Percentiles rank a stretch among this genome's conserved stretches.
phyloP scores from a whole-genome alignment of 1,140 invertebrate species.

The Orchestia grillus region DNA sequence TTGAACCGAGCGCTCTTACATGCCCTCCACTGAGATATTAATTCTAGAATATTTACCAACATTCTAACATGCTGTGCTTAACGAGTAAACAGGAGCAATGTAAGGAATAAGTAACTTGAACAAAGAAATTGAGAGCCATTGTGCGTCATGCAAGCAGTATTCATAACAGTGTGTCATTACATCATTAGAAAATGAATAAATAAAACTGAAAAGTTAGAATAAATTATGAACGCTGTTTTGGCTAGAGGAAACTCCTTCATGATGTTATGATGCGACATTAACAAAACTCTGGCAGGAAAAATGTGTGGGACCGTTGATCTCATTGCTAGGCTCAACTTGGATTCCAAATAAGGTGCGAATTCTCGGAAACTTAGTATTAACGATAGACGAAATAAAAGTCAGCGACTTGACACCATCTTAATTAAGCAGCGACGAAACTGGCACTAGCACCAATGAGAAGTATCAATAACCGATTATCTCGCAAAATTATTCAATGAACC shows the following conservation, averaged over 20 bases:
- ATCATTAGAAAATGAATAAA: too few species aligned
- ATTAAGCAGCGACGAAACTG: not conserved
- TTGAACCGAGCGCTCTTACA: not conserved
- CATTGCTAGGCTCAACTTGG: not conserved
- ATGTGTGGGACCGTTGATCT: not conserved
- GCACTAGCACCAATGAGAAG: too few species aligned
- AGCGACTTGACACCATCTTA: not conserved
- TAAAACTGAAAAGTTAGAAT: too few species aligned
- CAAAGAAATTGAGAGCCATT: not conserved
- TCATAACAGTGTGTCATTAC: too few species aligned
- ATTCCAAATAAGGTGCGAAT: not conserved
- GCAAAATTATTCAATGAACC: not conserved
- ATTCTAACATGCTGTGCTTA: too few species aligned
- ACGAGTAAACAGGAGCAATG: not conserved
- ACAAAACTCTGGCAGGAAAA: not conserved
- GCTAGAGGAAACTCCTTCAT: not conserved
- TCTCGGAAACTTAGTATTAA: not conserved
- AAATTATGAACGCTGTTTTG: too few species aligned
- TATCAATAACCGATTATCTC: not conserved
- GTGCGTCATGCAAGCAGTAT: too few species aligned
- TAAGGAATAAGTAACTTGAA: not conserved
- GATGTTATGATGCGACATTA: not conserved
- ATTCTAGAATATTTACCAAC: not conserved
- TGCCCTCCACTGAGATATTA: not conserved
- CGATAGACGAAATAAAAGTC: not conserved